Evolutionary conservation across 1,140 invertebrate species (phyloP).

Genomic region (Harpegnathos saltator): DNA sequence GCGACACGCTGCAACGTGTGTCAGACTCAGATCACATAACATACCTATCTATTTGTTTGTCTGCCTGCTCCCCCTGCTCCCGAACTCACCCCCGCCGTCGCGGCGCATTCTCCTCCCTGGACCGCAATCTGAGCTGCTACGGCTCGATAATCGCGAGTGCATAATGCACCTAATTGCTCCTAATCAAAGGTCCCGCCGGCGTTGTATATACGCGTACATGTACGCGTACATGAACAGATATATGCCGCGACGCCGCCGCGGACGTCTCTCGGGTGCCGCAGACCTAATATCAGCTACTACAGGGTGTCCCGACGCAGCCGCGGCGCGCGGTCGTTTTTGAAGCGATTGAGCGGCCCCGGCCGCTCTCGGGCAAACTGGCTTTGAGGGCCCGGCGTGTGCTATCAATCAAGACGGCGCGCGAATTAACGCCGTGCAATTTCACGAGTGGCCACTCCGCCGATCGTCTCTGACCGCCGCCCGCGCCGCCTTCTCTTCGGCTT

Average conservation of each 20-base stretch:
- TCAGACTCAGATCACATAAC: constrained; percentile 32
- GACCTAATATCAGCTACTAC: constrained; percentile 61
- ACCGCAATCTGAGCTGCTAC: constrained; percentile 62
- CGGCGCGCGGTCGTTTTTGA: constrained; percentile 43
- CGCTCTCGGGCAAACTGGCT: constrained; percentile 38
- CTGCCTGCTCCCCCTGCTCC: neutral
- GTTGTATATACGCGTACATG: constrained; percentile 2
- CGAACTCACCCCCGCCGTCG: too few relatives aligned
- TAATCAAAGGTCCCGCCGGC: constrained; percentile 73
- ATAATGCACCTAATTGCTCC: constrained; percentile 76
- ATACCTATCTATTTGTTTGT: constrained; percentile 5
- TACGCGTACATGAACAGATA: neutral
- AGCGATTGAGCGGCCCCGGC: constrained; percentile 1
- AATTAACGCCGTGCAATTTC: constrained; percentile 52
- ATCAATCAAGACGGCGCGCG: constrained; percentile 52
- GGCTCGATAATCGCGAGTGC: constrained; percentile 72
- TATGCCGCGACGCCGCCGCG: neutral
- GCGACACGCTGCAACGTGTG: neutral
- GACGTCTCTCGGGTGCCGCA: constrained; percentile 30
- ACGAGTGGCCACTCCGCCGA: constrained; percentile 16
- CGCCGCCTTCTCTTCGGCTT: neutral
- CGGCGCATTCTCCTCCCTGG: neutral
- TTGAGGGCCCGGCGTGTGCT: constrained; percentile 27
- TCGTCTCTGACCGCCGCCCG: neutral
- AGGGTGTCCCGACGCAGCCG: neutral